Percentiles rank a stretch among this genome's conserved stretches.
Evolutionary conservation across 2,888 invertebrate genomes (phyloP).

Genomic region (Toxonevra muliebris): DNA sequence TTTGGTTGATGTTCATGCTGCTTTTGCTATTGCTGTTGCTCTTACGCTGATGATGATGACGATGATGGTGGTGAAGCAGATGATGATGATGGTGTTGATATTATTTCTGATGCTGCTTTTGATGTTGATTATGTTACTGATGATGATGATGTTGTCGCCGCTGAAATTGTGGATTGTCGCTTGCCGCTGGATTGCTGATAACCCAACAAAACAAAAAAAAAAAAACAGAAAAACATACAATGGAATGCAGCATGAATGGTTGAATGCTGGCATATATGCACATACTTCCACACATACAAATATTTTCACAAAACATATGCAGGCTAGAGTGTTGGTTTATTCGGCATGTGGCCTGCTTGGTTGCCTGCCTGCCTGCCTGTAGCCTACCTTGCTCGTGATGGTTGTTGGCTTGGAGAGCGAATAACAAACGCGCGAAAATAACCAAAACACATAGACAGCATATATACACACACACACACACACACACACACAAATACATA

Average conservation of each 20-base stretch:
- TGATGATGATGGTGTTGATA: constrained; percentile 25
- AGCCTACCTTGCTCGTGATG: too few relatives aligned
- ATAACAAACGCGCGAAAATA: constrained; percentile 40
- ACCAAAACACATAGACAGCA: constrained; percentile 41
- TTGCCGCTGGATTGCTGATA: constrained; percentile 47
- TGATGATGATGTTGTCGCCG: constrained; percentile 30
- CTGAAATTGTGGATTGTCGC: not conserved
- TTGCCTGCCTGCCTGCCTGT: too few relatives aligned
- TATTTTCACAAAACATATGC: too few relatives aligned
- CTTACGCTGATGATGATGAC: constrained; percentile 18
- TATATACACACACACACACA: constrained; percentile 30
- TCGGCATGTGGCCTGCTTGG: too few relatives aligned
- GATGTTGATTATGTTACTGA: constrained; percentile 18
- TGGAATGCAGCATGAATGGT: too few relatives aligned
- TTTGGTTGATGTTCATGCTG: not conserved
- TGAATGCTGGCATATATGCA: too few relatives aligned
- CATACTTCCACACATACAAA: too few relatives aligned
- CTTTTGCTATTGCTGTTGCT: constrained; percentile 2
- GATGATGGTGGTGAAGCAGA: constrained; percentile 32
- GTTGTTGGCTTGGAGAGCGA: not conserved
- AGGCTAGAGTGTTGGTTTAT: too few relatives aligned
- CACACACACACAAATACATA: constrained; percentile 34
- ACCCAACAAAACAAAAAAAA: constrained; percentile 36
- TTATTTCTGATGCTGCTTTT: constrained; percentile 27
- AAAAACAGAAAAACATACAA: too few relatives aligned